Base-by-base conservation (phyloP, 1,140 invertebrate species). In the Drosophila azteca region DNA sequence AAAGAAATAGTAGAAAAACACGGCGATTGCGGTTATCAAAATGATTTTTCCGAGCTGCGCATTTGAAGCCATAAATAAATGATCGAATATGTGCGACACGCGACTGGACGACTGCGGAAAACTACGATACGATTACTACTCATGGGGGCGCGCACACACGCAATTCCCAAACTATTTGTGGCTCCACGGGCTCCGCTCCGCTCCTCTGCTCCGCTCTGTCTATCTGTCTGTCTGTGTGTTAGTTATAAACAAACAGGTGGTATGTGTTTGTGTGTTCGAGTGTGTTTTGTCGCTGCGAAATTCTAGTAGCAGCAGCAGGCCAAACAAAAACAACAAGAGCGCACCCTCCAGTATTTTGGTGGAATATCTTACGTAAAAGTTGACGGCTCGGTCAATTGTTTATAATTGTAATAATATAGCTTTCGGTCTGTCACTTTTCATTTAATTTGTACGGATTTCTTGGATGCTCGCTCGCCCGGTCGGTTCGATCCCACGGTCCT, bases 1-100 rank as follows among this genome's bases (percentile, higher is more conserved):
- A 60, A 95, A 89, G 24, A 95, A 93, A 61, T 95, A 94, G 69
- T 95, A 93, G 1, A 93, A 45, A 80, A 95, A 95, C 43, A 94
- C 71, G 20, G 92, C 76, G 2, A 93, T 85, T 9, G 93, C 93
- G 20, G 92, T 68, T 65, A 94, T 92, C 61, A 95, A 90, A 75
- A 95, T 92, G 41, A 93, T 61, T 91, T 94, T 94, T 43, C 95
- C 95, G 43, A 93, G 71, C 48, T 89, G 87, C 52, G 90, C 90
- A 90, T 91, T 90, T 61, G 90, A 85, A 83, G 90, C 90, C 90
- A 91, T 91, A 82, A 90, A 91, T 90, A 79, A 63, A 43, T 78
- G 62, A 74, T 75, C 41, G 29, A 53, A 62, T 49, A n/a, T 46
- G 51, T 35, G 39, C 29, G 45, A 77, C 60, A 70, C 74, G 41